A percentile compares a stretch with the other conserved stretches of the same genome.
Evolutionary conservation across 2,888 invertebrate genomes (phyloP).

Genomic region (Ormyrus labotus): DNA sequence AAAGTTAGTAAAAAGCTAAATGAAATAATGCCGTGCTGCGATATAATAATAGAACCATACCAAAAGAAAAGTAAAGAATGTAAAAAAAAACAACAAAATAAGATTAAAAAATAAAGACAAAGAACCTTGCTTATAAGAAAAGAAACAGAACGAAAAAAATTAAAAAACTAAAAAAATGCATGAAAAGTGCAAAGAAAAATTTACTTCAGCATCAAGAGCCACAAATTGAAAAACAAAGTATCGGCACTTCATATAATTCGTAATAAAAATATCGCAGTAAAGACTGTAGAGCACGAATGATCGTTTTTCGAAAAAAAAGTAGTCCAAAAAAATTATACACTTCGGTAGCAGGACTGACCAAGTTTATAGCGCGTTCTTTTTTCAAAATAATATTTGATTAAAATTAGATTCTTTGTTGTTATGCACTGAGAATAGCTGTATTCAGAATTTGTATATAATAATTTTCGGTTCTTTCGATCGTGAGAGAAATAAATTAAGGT

Average conservation of each 20-base stretch:
- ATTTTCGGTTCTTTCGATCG: conserved; percentile 56
- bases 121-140: conserved; percentile 49
- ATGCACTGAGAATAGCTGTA: no score
- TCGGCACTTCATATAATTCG: conserved; percentile 64
- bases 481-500: neutral
- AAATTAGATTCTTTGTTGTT: no score
- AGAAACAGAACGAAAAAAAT: conserved; percentile 51
- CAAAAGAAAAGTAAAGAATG: conserved; percentile 7
- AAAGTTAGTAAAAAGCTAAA: conserved; percentile 69
- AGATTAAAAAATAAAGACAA: conserved; percentile 45
- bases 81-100: neutral
- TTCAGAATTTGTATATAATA: conserved; percentile 1
- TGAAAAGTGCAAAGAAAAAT: conserved; percentile 48
- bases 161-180: conserved; percentile 42
- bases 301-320: conserved; percentile 11
- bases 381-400: no score
- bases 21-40: conserved; percentile 59
- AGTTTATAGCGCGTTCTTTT: conserved; percentile 64
- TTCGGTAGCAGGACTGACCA: conserved; percentile 67
- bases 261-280: conserved; percentile 33
- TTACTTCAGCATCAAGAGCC: conserved; percentile 40
- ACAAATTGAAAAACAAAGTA: conserved; percentile 58
- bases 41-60: conserved; percentile 19
- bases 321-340: conserved; percentile 4
- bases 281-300: neutral